Evolutionary conservation across 2,888 invertebrate genomes (phyloP), one percentile per base, ranked within the genome.

Genomic region (Baronia brevicornis): DNA sequence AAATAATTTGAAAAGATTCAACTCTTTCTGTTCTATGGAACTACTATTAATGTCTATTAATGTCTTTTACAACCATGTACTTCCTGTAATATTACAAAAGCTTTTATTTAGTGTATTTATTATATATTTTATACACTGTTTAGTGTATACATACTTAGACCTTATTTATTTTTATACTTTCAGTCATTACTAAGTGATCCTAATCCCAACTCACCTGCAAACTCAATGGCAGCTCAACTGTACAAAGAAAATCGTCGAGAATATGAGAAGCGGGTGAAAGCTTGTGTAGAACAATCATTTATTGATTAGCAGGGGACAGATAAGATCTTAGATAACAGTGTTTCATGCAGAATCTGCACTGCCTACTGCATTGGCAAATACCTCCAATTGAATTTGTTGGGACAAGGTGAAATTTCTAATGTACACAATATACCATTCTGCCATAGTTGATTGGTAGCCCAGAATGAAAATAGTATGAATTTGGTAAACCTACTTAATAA

Each of bases 151-250:
- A 5, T 13, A 11, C 9, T 22, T 21, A 2, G 8, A 18, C 9
- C 28, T 5, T 14, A 10, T 19, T 10, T 30, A 7, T 59, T 49
- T 49, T 63, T 54, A 84, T 57, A n/a, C 58, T 91, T 92, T 66
- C 91, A 98, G 96, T 98, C 98, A 66, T 89, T 99, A 86, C 89
- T 99, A 84, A 98, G 98, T 90, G 98, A 99, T 87, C 98, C 98
- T 44, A 99, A 99, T 86, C 98, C 98, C 52, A 98, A 98, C 87
- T 98, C 97, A 55, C 98, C 98, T 64, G 98, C 98, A 57, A 99
- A 99, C 85, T 97, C 97, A 57, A 94, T 97, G 90, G 98, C 98
- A 66, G 98, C 98, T 54, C 98, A 98, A 86, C 90, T 99, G 65
- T 99, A 98, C 87, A 97, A 98, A 88, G 98, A 98, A 86, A 98